Evolutionary conservation across 2,113 vertebrate genomes (phyloP), one percentile per base, ranked within the genome.

Genomic region (Phoenicopterus ruber): DNA sequence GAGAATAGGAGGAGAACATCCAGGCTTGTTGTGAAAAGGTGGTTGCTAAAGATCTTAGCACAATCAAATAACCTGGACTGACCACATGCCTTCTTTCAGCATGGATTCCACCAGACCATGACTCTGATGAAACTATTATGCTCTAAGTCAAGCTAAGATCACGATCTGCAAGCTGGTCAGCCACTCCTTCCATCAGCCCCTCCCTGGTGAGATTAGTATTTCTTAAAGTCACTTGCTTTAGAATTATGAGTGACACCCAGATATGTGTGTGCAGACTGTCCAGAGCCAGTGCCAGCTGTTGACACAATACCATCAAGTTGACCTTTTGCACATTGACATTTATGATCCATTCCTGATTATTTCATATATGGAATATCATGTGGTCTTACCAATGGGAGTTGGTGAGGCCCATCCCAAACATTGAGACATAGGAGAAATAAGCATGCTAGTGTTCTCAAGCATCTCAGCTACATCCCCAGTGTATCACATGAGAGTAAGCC

Each of bases 241-340:
- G 80, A 54, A 50, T 36, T 61, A 24, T 42, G 79, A 93, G 38
- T 10, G 6, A 78, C 46, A 78, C 44, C 11, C 36, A 83, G 86
- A 62, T 86, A 72, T 0, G 16, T 19, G 25, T 29, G 22, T 36
- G 38, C 67, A 59, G 86, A 6, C 46, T 71, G n/a, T 26, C 63
- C 63, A 46, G 40, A 57, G 25, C 13, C 50, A 66, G 6, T 13
- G 58, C 25, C 44, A 69, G 55, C 36, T 88, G 24, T 18, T 70
- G 72, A 90, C 76, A 86, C 7, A 62, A 47, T 46, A 46, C 22
- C 34, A 26, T 29, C 50, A 55, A 91, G 31, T 12, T 79, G 84
- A 93, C 89, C 83, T 95, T 92, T 89, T 34, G 65, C 93, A 89
- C 73, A 59, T 1, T 89, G 83, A 59, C 86, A 84, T 71, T 91